A percentile compares a stretch with the other conserved stretches of the same genome.
phyloP scores from a whole-genome alignment of 2,888 invertebrate genomes.

The Melanostoma mellinum region DNA sequence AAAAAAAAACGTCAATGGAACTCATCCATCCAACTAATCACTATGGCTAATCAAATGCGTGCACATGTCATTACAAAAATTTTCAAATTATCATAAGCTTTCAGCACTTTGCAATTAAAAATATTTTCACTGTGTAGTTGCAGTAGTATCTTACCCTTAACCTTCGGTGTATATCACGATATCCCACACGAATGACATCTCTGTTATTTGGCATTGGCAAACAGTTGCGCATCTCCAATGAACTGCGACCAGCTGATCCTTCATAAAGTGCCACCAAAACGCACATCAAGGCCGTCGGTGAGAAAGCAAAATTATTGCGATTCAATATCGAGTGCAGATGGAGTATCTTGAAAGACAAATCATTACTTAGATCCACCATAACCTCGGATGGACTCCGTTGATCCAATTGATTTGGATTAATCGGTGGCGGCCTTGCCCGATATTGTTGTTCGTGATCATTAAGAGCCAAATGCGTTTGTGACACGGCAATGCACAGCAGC shows the following conservation, averaged over 20 bases:
- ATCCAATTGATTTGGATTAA: slow-evolving; percentile 47
- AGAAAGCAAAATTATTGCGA: slow-evolving; percentile 91
- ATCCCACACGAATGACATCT: slow-evolving; percentile 89
- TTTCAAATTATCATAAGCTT: slow-evolving; percentile 47
- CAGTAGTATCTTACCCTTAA: slow-evolving; percentile 85
- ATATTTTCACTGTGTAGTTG: background rate
- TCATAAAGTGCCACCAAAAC: slow-evolving; percentile 91
- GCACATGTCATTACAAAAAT: background rate
- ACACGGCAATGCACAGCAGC: slow-evolving; percentile 49
- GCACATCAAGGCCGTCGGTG: slow-evolving; percentile 91
- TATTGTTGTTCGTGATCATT: slow-evolving; percentile 61
- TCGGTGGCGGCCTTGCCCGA: slow-evolving; percentile 58
- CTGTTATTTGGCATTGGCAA: slow-evolving; percentile 88
- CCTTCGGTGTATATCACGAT: slow-evolving; percentile 91
- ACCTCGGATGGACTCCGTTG: slow-evolving; percentile 85
- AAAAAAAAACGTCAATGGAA: slow-evolving; percentile 31
- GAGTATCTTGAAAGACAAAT: slow-evolving; percentile 87
- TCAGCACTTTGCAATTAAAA: background rate
- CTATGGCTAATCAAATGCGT: slow-evolving; percentile 46
- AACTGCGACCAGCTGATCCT: slow-evolving; percentile 89
- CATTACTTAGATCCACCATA: slow-evolving; percentile 91
- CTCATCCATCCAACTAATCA: slow-evolving; percentile 53
- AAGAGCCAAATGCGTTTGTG: slow-evolving; percentile 53
- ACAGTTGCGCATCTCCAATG: slow-evolving; percentile 87
- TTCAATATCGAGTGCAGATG: slow-evolving; percentile 88